A percentile compares a stretch with the other conserved stretches of the same genome.
These are phyloP conservation scores for Promerops cafer DNA, from an alignment of 2,113 vertebrate species.

Conservation along the genomic window DNA sequence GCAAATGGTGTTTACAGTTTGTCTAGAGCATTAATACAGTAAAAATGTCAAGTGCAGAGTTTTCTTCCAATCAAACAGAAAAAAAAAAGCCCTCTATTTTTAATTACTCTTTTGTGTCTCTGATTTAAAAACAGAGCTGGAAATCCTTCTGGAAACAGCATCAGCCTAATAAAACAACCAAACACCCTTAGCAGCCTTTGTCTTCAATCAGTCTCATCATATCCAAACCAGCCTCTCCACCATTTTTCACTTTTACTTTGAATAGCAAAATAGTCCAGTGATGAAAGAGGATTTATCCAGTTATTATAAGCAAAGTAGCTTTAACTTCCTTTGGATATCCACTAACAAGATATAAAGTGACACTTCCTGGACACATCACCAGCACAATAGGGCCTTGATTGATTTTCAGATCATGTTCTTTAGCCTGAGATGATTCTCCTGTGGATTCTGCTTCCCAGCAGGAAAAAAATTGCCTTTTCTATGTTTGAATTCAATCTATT, in stretches of 20 bases:
- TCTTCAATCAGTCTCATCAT: slow-evolving; percentile 18
- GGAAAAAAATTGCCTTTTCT: slow-evolving; percentile 75
- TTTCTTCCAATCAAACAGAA: neutral
- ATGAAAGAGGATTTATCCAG: slow-evolving; percentile 72
- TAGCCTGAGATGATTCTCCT: slow-evolving; percentile 70
- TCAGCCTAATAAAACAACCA: neutral
- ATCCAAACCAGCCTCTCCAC: neutral
- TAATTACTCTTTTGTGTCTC: slow-evolving; percentile 9
- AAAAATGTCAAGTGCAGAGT: neutral
- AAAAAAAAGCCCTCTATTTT: neutral
- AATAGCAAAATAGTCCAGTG: slow-evolving; percentile 57
- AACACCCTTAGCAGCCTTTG: neutral
- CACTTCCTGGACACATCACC: slow-evolving; percentile 77
- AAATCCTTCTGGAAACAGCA: neutral
- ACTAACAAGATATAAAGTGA: slow-evolving; percentile 75
- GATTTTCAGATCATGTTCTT: slow-evolving; percentile 83
- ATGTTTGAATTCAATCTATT: slow-evolving; percentile 76
- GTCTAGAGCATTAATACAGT: neutral
- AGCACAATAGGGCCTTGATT: slow-evolving; percentile 73
- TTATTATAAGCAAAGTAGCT: slow-evolving; percentile 74
- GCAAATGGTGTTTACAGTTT: slow-evolving; percentile 4
- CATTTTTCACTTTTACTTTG: slow-evolving; percentile 51
- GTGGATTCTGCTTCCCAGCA: slow-evolving; percentile 77
- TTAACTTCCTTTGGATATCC: slow-evolving; percentile 73
- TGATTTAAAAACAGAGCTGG: neutral